Percentiles rank a stretch among this genome's conserved stretches.
phyloP scores from a whole-genome alignment of 2,113 vertebrate genomes.

The Tretioscincus oriximinensis region DNA sequence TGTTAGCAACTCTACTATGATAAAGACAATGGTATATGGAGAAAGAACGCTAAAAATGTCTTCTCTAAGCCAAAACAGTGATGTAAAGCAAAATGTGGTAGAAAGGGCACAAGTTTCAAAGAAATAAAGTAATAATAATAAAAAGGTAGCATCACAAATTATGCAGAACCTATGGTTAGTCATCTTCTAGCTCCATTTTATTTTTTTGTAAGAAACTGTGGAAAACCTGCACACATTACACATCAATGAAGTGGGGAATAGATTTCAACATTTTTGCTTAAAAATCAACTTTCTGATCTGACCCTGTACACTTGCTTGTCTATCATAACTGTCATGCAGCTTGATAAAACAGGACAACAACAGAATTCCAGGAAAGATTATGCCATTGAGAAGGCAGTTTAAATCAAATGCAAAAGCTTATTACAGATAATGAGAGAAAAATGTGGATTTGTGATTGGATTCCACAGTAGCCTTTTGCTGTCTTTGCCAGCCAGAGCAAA shows the following conservation, averaged over 20 bases:
- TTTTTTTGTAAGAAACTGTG: conserved; percentile 30
- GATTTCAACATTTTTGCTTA: conserved; percentile 32
- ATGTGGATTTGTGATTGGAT: no score
- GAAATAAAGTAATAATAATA: not conserved
- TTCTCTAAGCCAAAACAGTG: conserved; percentile 38
- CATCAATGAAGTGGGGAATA: not conserved
- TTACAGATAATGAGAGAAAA: no score
- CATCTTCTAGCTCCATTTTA: conserved; percentile 47
- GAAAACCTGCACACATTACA: not conserved
- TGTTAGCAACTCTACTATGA: conserved; percentile 72
- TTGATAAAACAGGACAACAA: no score
- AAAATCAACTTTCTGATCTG: not conserved
- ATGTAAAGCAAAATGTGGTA: conserved; percentile 63
- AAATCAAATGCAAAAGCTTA: no score
- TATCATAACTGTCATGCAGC: not conserved
- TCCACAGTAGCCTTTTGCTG: no score
- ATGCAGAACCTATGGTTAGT: conserved; percentile 41
- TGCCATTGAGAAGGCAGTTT: no score
- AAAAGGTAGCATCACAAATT: conserved; percentile 61
- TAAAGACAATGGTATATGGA: conserved; percentile 62
- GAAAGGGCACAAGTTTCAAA: conserved; percentile 50
- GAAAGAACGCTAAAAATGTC: conserved; percentile 61
- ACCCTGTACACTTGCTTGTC: not conserved
- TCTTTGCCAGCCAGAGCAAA: no score
- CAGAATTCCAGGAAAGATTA: not conserved